Percentiles rank a stretch among this genome's conserved stretches.
Evolutionary conservation across 2,888 invertebrate genomes (phyloP).

Genomic region (Aphelenchoides bicaudatus): DNA sequence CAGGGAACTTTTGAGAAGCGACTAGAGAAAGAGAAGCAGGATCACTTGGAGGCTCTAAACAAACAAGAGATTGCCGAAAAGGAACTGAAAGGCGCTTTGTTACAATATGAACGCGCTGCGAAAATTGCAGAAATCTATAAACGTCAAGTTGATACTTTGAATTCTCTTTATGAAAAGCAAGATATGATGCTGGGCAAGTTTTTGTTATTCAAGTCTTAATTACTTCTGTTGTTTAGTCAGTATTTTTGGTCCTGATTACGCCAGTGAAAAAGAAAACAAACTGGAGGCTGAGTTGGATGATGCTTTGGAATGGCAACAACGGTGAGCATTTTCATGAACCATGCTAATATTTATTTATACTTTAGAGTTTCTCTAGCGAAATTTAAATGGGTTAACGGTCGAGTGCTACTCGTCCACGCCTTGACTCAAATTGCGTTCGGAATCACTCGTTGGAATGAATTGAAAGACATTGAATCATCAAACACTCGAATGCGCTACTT

Average conservation of each 20-base stretch:
- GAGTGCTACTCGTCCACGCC: slow-evolving; percentile 64
- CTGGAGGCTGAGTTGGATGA: slow-evolving; percentile 65
- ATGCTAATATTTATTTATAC: too few relatives aligned
- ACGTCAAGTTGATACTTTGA: slow-evolving; percentile 61
- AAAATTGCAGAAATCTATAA: slow-evolving; percentile 60
- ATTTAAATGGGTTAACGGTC: slow-evolving; percentile 62
- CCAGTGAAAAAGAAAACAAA: slow-evolving; percentile 64
- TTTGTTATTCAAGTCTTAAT: not conserved
- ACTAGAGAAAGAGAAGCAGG: slow-evolving; percentile 62
- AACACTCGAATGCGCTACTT: slow-evolving; percentile 63
- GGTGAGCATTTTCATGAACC: too few relatives aligned
- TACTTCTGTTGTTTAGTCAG: slow-evolving; percentile 53
- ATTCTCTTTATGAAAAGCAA: slow-evolving; percentile 63
- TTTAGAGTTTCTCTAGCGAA: slow-evolving; percentile 64
- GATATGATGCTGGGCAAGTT: slow-evolving; percentile 63
- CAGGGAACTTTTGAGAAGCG: slow-evolving; percentile 59
- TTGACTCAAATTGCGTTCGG: slow-evolving; percentile 61
- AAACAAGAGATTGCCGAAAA: slow-evolving; percentile 62
- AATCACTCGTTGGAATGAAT: slow-evolving; percentile 64
- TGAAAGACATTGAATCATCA: slow-evolving; percentile 61
- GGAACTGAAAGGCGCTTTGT: slow-evolving; percentile 60
- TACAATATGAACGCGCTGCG: slow-evolving; percentile 58
- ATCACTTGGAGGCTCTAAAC: slow-evolving; percentile 62
- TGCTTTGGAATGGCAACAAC: slow-evolving; percentile 63
- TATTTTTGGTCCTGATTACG: slow-evolving; percentile 66